Evolutionary conservation across 2,888 invertebrate genomes (phyloP), one percentile per base, ranked within the genome.

Genomic region (Spialia ferax): DNA sequence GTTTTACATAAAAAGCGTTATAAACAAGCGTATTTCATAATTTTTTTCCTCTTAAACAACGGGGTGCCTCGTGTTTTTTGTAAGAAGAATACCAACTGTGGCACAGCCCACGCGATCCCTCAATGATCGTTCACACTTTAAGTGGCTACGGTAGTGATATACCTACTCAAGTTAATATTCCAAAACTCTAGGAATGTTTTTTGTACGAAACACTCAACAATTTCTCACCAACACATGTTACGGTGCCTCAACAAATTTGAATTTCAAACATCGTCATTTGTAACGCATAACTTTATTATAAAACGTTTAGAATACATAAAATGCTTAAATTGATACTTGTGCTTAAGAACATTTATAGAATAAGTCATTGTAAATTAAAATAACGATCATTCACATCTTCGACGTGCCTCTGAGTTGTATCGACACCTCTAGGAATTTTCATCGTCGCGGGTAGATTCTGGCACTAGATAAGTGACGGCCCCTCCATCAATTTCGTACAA

Each of bases 401-500:
- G 79, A 82, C 87, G 89, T 90, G 85, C 81, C 86, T 83, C 75
- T 75, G 77, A 75, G 78, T 83, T 88, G 89, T 91, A 93, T 93
- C 87, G 91, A 93, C 93, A 93, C 93, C 93, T 93, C 88, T 86
- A 92, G 85, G 92, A 93, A 93, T 93, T 88, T 92, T 88, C 87
- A 92, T 90, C 82, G 86, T 76, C 81, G 77, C 78, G 83, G 80
- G 79, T 85, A 75, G 92, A 93, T 92, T 81, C 79, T 70, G 83
- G 81, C 77, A 80, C 74, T 74, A 80, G 93, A 93, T 93, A 91
- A 89, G 77, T 78, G 75, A 82, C 77, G 84, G 86, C 87, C 81
- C 85, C 88, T 81, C 86, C 90, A 92, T 93, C 90, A 91, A 92
- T 93, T 91, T 90, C 79, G 82, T 87, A 90, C 87, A 88, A 91